Conservation (phyloP, 1,140 invertebrate genomes). For the Macrocentrus cingulum region DNA sequence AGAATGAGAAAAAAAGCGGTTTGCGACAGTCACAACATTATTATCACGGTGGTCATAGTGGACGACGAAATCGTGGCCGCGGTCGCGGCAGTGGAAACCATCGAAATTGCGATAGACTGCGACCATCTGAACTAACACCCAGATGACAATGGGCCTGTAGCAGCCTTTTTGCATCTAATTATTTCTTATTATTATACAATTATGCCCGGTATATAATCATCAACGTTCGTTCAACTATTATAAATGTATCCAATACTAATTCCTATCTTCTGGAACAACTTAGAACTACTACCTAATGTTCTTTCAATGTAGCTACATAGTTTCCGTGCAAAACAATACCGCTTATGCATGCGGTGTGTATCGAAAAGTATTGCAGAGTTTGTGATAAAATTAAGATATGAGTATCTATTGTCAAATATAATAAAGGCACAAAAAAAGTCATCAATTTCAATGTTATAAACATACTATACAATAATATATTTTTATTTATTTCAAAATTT, state of each 20-base stretch:
- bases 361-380: no score
- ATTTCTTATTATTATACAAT: not conserved
- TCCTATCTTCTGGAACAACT: not conserved
- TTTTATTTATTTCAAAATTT: no score
- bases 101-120: conserved; percentile 47
- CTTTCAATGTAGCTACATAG: no score
- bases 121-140: conserved; percentile 49
- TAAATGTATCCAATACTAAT: conserved; percentile 8
- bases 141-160: conserved; percentile 54
- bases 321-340: no score
- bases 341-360: no score
- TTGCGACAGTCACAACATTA: conserved; percentile 43
- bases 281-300: no score
- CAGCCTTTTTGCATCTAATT: conserved; percentile 14
- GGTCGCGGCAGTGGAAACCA: conserved; percentile 44
- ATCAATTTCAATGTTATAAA: no score
- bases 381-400: no score
- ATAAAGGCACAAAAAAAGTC: no score
- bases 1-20: conserved; percentile 39
- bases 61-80: conserved; percentile 41
- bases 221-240: conserved; percentile 5
- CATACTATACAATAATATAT: no score
- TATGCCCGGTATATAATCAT: conserved; percentile 4
- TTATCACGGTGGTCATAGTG: conserved; percentile 36
- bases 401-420: no score